Base-by-base conservation (phyloP, 2,888 invertebrate species). In the Agriopis aurantiaria region DNA sequence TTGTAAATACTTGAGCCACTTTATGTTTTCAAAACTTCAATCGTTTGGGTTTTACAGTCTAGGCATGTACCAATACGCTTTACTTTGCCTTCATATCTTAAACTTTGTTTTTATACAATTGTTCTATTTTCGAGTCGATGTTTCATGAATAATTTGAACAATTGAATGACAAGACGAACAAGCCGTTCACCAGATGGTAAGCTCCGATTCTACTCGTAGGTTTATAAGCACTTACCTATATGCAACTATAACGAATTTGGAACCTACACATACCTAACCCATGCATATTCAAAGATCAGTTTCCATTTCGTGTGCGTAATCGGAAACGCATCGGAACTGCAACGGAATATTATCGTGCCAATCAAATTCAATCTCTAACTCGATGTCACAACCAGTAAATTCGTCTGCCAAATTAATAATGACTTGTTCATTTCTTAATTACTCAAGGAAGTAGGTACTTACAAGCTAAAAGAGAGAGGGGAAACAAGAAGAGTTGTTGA, bases 231-330 rank as follows among this genome's bases (percentile, higher is more conserved):
- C 55, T 3, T 3, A 33, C 40, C 55, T 14, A n/a, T 48, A n/a
- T 33, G 3, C 1, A 11, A 48, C 48, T 48, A 12, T n/a, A 11
- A 43, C 8, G 3, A 4, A 43, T 43, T 43, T 6, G 3, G 7
- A 5, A 43, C 33, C 33, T 33, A 33, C 43, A 9, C 43, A 43
- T 43, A n/a, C n/a, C n/a, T n/a, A 10, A 43, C 8, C 43, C 88
- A 92, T 92, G 82, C 89, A 93, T 92, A 93, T 93, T 92, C 92
- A 92, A 91, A 92, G 90, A 91, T 92, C 89, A 85, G 90, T 91
- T 91, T 91, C 88, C 90, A 92, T 91, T 93, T 92, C 88, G 88
- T 85, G 86, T 88, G 85, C 88, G 90, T 91, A 93, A 92, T 91
- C 91, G 91, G 91, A 91, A 92, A 90, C 85, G 85, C 83, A 85